Base-by-base conservation (phyloP, 1,140 invertebrate genomes). In the Pararge aegeria region DNA sequence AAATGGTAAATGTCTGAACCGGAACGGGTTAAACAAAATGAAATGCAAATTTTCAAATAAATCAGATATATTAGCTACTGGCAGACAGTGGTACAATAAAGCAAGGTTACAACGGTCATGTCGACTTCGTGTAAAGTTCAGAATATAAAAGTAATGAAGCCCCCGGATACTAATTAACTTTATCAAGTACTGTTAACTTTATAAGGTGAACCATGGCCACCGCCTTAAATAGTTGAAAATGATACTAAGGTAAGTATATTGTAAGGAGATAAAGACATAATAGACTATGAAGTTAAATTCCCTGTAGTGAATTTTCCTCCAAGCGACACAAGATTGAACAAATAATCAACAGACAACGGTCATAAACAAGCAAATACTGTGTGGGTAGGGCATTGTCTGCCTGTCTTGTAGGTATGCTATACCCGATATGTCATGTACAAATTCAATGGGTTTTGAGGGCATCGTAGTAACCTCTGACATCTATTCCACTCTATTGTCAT, bases 361-460 rank as follows among this genome's bases (percentile, higher is more conserved):
- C 70, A 69, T 76, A 83, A 83, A 82, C 67, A 75, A 78, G 68
- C 67, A 59, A 70, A 76, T 73, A 68, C 29, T 55, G 70, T 56
- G 68, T 83, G 73, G 81, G 83, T 74, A 65, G 74, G 78, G 80
- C 73, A 80, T 85, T 80, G 80, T 87, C 74, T 73, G 69, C 59
- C 44, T 69, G 58, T 57, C 60, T 61, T 64, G 64, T 61, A 55
- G 46, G 60, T 20, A 46, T 20, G 42, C 42, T 46, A 46, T 46
- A 19, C 57, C 38, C 56, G 34, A 68, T 73, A 75, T 58, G 66
- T 67, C 58, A 70, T 56, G 37, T 56, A 55, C 55, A 52, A 46
- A 54, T 55, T 34, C 55, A 58, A 40, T 60, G 51, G 60, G 59
- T 81, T 78, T 72, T 82, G 75, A 79, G 75, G 77, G 75, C 77